Base-by-base conservation (phyloP, 2,797 vertebrate genomes). In the Crocodylus rhombifer region DNA sequence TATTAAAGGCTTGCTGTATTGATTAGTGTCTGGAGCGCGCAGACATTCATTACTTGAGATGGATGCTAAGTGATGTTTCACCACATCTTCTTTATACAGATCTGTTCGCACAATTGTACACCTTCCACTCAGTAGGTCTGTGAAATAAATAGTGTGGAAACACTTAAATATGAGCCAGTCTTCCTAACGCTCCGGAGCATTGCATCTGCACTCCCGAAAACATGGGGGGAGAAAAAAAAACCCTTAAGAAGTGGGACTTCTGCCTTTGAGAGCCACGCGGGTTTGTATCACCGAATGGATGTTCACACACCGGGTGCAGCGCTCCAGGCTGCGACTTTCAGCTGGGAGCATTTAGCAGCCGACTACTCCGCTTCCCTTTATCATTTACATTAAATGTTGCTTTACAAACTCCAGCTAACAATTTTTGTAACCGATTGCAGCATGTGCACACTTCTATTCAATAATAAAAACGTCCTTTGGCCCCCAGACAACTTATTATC, bases 1-100 rank as follows among this genome's bases (percentile, higher is more conserved):
- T 94, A 92, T 94, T 91, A 93, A 94, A 95, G 93, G 86, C 78
- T 89, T 14, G 95, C 78, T 83, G 93, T 97, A 97, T 97, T 90
- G 97, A 97, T 97, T 15, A 87, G 87, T 1, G 88, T 95, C 95
- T 96, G 96, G 94, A 94, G 79, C 87, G 64, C 82, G 74, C 71
- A 91, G 95, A 89, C 90, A 8, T 88, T 93, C 91, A 85, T 94
- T 88, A 93, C 58, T 82, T 71, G 90, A 78, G 92, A 93, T 65
- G 87, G 95, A 89, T 82, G 85, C 85, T 6, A 65, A 93, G 89
- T 55, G 80, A 81, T 21, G 61, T 33, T 4, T 86, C 92, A 77
- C 15, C 88, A 15, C 88, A 78, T 84, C 91, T 77, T 17, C 80
- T 77, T 5, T 4, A 25, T 67, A 69, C 80, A 25, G 16, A 65